A percentile compares a stretch with the other conserved stretches of the same genome.
Evolutionary conservation across 2,797 vertebrate species (phyloP).

Genomic region (Perodicticus potto): DNA sequence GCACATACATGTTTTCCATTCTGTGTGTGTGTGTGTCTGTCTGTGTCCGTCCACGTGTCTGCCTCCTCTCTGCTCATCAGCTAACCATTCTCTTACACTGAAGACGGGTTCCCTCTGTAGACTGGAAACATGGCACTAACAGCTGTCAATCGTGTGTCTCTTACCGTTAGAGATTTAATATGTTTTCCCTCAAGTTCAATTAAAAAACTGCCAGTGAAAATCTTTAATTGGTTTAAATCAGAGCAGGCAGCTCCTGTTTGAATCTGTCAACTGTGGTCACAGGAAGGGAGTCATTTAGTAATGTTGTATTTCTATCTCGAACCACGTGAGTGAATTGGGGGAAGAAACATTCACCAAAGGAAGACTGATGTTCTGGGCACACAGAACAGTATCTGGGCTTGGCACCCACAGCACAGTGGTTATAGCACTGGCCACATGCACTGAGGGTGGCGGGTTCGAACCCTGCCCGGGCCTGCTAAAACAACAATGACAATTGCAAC

Average conservation of each 20-base stretch:
- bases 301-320: background rate
- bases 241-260: background rate
- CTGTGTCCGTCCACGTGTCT: background rate
- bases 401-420: too few species aligned
- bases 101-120: background rate
- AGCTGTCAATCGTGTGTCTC: background rate
- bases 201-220: constrained; percentile 19
- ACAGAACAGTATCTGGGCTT: background rate
- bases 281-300: background rate
- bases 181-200: background rate
- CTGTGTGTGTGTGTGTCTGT: background rate
- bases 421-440: too few species aligned
- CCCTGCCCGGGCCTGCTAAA: too few species aligned
- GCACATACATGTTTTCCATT: background rate
- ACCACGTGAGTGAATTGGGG: background rate
- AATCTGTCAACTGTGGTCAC: background rate
- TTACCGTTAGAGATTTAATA: background rate
- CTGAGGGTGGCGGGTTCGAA: too few species aligned
- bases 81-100: background rate
- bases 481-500: too few species aligned
- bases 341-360: background rate
- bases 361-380: background rate
- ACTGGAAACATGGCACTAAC: background rate
- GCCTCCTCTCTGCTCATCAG: background rate
- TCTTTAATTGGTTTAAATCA: background rate